Base-by-base conservation (phyloP, 2,888 invertebrate genomes). In the Pegoplata infirma region DNA sequence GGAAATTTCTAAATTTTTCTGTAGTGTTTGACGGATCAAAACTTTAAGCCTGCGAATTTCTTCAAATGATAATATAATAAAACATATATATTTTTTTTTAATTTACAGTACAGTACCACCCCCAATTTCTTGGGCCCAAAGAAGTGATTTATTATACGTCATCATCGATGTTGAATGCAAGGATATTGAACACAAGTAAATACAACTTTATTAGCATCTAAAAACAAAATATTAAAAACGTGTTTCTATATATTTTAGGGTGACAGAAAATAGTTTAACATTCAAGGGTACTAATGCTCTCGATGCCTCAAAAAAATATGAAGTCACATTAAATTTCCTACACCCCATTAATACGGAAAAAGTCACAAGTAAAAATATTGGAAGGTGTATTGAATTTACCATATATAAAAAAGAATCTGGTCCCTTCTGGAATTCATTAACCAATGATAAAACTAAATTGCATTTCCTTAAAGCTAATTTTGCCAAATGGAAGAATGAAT, bases 391-490 rank as follows among this genome's bases (percentile, higher is more conserved):
- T 88, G 95, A 95, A 91, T 92, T 95, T 90, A 89, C 94, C 82
- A 92, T 95, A 83, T 91, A 91, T 82, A 95, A 95, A 92, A 90
- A 90, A 81, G 91, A 92, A 81, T 92, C 91, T 58, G 95, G 94
- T 77, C 92, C 95, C 0, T 98, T 93, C 89, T 98, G 98, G 98
- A 94, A 97, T 66, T 91, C 94, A 82, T 91, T 98, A 83, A 95
- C 96, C 72, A 95, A 95, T 88, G 96, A 96, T 84, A 95, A 94
- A 86, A 94, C 94, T 89, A 98, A 98, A 91, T 94, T 94, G 84
- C 98, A 98, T 89, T 98, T 98, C 94, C 92, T 99, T 84, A 98
- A 98, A 91, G 95, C 98, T 84, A 98, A 99, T 89, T 99, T 99
- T 89, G 96, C 97, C 88, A 98, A 98, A 91, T 99, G 98, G 98